phyloP scores from a whole-genome alignment of 2,113 vertebrate genomes.

The Pelodiscus sinensis region DNA sequence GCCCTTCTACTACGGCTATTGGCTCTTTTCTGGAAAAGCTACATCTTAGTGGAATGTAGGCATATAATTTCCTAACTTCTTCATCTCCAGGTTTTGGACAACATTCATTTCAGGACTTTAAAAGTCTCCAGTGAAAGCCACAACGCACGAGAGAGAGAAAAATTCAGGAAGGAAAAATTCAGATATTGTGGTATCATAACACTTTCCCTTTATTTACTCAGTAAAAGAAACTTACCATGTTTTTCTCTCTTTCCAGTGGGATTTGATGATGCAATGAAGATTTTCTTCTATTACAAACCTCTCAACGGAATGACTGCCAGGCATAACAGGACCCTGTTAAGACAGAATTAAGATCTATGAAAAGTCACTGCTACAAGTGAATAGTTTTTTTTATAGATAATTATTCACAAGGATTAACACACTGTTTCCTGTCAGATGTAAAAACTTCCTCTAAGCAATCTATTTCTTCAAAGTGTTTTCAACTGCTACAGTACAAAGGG shows the following conservation, averaged over 20 bases:
- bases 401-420: not conserved
- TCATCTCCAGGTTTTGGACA: not conserved
- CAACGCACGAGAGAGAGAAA: no score
- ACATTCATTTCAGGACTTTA: not conserved
- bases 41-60: not conserved
- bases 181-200: accelerated
- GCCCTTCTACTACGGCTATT: accelerated
- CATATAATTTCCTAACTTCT: not conserved
- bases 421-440: not conserved
- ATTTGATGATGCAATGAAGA: constrained; percentile 95
- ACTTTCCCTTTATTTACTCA: not conserved
- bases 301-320: constrained; percentile 96
- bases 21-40: not conserved
- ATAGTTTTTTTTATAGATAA: not conserved
- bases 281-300: constrained; percentile 98
- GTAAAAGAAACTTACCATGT: constrained; percentile 85
- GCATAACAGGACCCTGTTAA: constrained; percentile 95
- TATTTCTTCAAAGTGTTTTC: not conserved
- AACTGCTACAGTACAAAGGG: not conserved
- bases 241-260: constrained; percentile 96
- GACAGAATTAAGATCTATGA: not conserved
- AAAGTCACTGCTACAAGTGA: not conserved
- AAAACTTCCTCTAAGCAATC: not conserved
- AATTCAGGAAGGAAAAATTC: not conserved
- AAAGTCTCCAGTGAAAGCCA: not conserved